Base-by-base conservation (phyloP, 2,113 vertebrate genomes). In the Anhinga rufa region DNA sequence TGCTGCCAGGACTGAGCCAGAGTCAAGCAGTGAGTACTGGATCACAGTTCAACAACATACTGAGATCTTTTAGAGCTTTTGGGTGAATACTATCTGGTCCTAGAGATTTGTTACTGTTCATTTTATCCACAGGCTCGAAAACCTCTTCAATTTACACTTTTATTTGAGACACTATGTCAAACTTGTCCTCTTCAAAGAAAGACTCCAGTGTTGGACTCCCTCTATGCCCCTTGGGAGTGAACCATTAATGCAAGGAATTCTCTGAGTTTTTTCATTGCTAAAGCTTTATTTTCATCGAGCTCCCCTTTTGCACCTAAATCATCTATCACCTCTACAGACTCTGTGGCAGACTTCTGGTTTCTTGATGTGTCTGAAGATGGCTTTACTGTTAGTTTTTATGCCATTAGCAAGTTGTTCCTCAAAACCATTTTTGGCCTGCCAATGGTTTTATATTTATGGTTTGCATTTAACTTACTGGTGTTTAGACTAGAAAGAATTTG, bases 401-500 rank as follows among this genome's bases (percentile, higher is more conserved):
- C 36, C 1, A 4, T 85, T 95, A 92, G 28, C 83, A 94, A 82
- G 70, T 89, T 85, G 48, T 82, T 95, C 57, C 44, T 91, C 93
- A 89, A 82, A 80, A 72, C 19, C 34, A 72, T 91, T 89, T 90
- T 82, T 94, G 54, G 78, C 57, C 81, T 80, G 70, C 44, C 77
- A 90, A 24, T 90, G 66, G 12, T 86, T 95, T 93, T 79, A 85
- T 80, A 93, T 95, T 96, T 95, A 95, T 85, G 58, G 19, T 85
- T 90, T 93, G 82, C 74, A 65, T 94, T 95, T 84, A 80, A 90
- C 28, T 91, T 95, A 49, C 66, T 95, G 54, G 31, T 95, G 86
- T 95, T 96, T 93, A 95, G 91, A 95, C 66, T 89, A 91, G 72
- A 91, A 93, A 79, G 80, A 95, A 93, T 92, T 91, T 95, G 69